Base-by-base conservation (phyloP, 2,113 vertebrate genomes). In the Callionymus lyra region DNA sequence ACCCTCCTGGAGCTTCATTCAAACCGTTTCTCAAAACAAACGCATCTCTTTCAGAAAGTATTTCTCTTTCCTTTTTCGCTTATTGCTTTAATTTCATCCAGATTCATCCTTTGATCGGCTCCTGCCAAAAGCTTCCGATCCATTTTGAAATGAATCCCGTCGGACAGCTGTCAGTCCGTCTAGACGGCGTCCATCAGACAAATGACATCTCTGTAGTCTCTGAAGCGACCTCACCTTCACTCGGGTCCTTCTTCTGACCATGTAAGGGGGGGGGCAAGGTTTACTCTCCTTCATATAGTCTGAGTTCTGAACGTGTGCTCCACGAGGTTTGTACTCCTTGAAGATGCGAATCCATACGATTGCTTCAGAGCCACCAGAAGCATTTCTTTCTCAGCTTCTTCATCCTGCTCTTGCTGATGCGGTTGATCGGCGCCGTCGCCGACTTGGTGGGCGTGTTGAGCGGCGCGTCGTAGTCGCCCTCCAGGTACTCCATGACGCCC, bases 311-410 rank as follows among this genome's bases (percentile, higher is more conserved):
- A n/a, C n/a, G n/a, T n/a, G n/a, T n/a, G n/a, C n/a, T n/a, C n/a
- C n/a, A n/a, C n/a, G n/a, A n/a, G n/a, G n/a, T n/a, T n/a, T n/a
- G n/a, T n/a, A n/a, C n/a, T n/a, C n/a, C n/a, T n/a, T n/a, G n/a
- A n/a, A n/a, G n/a, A n/a, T n/a, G n/a, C n/a, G n/a, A n/a, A n/a
- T n/a, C n/a, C n/a, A n/a, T n/a, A n/a, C n/a, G 21, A 27, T 27
- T 27, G 21, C 4, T 10, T 68, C 70, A 87, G n/a, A 87, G 81
- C 93, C 94, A 98, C 94, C 94, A 98, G 81, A 98, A 97, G 54
- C 94, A 98, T 75, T 94, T 96, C 72, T 90, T 95, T 55, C 91
- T 87, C 45, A 93, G 81, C 68, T 97, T 98, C 76, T 95, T 96
- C 52, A 90, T 70, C 47, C 91, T 91, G 53, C 84, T 79, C 63